phyloP scores from a whole-genome alignment of 2,113 vertebrate genomes.

The Centrocercus urophasianus region DNA sequence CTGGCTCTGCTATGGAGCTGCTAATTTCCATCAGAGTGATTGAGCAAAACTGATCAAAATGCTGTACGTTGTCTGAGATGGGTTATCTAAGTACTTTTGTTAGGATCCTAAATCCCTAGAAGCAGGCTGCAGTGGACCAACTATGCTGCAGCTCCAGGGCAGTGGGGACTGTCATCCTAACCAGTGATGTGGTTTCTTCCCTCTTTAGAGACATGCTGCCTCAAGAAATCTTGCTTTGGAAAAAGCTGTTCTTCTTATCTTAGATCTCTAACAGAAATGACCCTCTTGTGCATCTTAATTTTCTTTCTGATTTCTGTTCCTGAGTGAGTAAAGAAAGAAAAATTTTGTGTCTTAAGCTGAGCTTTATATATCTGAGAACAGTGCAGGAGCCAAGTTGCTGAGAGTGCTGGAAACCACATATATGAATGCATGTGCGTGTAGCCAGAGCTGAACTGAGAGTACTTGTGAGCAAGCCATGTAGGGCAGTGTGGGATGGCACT shows the following conservation, averaged over 20 bases:
- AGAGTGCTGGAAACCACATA: fast-evolving
- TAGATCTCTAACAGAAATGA: neutral
- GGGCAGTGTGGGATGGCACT: neutral
- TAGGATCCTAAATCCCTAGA: neutral
- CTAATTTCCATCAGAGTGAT: neutral
- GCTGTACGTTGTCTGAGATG: neutral
- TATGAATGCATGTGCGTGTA: neutral
- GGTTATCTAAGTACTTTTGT: neutral
- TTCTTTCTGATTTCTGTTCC: neutral
- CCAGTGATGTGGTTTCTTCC: neutral
- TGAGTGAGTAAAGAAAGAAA: neutral
- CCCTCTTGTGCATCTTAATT: neutral
- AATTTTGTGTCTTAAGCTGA: neutral
- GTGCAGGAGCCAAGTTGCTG: neutral
- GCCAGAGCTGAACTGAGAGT: neutral
- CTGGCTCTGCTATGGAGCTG: neutral
- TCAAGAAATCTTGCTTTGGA: neutral
- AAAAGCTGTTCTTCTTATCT: neutral
- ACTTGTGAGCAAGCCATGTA: neutral
- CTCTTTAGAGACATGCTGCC: neutral
- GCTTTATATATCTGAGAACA: neutral
- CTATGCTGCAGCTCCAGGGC: fast-evolving
- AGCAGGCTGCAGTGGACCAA: neutral
- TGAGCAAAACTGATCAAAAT: neutral
- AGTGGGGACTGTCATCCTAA: neutral